Conservation (phyloP, 2,113 vertebrate species). For the Puntigrus tetrazona region DNA sequence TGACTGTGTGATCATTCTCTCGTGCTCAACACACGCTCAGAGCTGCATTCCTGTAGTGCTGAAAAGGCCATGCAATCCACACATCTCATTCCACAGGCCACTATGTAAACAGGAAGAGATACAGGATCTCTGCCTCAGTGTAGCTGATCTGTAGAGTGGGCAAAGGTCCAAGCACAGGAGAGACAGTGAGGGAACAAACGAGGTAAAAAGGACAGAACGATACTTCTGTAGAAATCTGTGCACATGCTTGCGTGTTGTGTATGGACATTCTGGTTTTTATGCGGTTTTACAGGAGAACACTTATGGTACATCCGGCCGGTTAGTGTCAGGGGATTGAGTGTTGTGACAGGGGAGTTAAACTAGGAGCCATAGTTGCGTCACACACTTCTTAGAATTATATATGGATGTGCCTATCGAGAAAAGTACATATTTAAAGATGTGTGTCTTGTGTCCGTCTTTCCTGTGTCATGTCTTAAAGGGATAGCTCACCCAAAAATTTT, state of each 20-base stretch:
- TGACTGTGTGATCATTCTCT: constrained; percentile 18
- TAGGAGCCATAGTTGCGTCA: constrained; percentile 60
- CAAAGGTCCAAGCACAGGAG: constrained; percentile 51
- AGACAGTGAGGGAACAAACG: neutral
- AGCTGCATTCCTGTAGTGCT: constrained; percentile 34
- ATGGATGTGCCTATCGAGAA: constrained; percentile 46
- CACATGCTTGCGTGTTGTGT: constrained; percentile 27
- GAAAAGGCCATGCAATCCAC: constrained; percentile 62
- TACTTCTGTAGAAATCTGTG: constrained; percentile 44
- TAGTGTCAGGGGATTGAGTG: constrained; percentile 64
- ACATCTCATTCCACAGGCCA: constrained; percentile 49
- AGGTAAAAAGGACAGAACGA: constrained; percentile 54
- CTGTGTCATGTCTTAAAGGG: neutral
- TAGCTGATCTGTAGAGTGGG: constrained; percentile 64
- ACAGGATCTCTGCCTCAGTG: constrained; percentile 69
- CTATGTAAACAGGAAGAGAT: constrained; percentile 75
- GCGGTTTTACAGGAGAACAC: constrained; percentile 59
- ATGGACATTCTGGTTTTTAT: constrained; percentile 45
- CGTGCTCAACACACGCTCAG: neutral
- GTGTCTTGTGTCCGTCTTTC: neutral
- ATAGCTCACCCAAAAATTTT: neutral
- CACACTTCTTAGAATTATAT: constrained; percentile 48
- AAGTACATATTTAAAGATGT: neutral
- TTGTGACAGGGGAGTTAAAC: constrained; percentile 75
- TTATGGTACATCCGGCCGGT: constrained; percentile 68